Percentiles rank a stretch among this genome's conserved stretches.
These are phyloP conservation scores for Coendou prehensilis DNA, from an alignment of 2,797 vertebrate genomes.

Conservation along the genomic window DNA sequence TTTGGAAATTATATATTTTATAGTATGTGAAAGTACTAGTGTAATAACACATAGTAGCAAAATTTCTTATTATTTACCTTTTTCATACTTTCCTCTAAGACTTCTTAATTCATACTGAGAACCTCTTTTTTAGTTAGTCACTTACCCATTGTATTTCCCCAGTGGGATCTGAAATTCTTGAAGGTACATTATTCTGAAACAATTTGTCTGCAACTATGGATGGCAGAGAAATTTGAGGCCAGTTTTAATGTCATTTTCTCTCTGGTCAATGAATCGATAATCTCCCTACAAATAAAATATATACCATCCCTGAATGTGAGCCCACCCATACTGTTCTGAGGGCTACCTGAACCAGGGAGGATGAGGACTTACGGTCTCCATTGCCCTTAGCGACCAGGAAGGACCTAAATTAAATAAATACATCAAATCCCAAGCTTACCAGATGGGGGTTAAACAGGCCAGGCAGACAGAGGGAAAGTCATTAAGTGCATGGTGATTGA, in stretches of 20 bases:
- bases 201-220: background rate
- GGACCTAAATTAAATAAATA: background rate
- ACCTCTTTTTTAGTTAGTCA: background rate
- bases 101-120: background rate
- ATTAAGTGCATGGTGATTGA: constrained; percentile 72
- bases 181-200: constrained; percentile 2
- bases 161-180: background rate
- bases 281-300: constrained; percentile 2
- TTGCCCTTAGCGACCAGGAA: constrained; percentile 9
- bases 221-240: constrained; percentile 39
- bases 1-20: background rate
- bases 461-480: constrained; percentile 4
- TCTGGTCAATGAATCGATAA: constrained; percentile 9
- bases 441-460: background rate
- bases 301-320: background rate
- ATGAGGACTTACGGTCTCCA: background rate
- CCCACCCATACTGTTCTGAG: background rate
- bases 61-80: constrained; percentile 18
- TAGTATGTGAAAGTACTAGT: background rate
- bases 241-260: background rate
- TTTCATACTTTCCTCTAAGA: background rate
- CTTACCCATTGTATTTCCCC: background rate
- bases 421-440: background rate
- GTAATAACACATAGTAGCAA: background rate
- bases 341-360: background rate